Evolutionary conservation across 2,888 invertebrate species (phyloP), one percentile per base, ranked within the genome.

Genomic region (Sinotaia quadrata): DNA sequence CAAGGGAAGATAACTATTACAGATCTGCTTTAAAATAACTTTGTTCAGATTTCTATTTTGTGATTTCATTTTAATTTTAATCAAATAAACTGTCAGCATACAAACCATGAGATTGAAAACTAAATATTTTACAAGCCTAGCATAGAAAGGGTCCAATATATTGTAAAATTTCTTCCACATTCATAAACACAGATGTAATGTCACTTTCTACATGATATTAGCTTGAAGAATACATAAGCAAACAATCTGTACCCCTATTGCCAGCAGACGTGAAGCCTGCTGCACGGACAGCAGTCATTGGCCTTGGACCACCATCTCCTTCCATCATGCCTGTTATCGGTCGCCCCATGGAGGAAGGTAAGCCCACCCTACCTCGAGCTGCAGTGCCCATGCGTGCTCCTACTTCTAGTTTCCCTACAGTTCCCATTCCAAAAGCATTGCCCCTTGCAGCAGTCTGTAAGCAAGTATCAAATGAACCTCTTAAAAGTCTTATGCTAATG

Each of bases 231-330:
- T 27, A 58, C 10, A 12, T 12, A 36, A 21, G 3, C n/a, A n/a
- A n/a, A n/a, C n/a, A n/a, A n/a, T n/a, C n/a, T 51, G 24, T 60
- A 84, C 84, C 81, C 90, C 91, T 77, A 88, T 91, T 83, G 31
- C 89, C 89, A 59, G 91, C 92, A 2, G 96, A 95, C 4, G 95
- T 95, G 88, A 96, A 99, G 0, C 99, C 99, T 33, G 96, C 98
- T 10, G 96, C 98, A 68, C 96, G 91, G 47, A 98, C 95, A 2
- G 98, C 98, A 3, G 99, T 99, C 91, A 98, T 97, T 0, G 99
- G 98, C 68, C 99, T 84, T 29, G 89, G 89, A 59, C 81, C 84
- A 21, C 84, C 82, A 61, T 84, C 87, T 4, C 81, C 84, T 15
- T 81, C 85, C 31, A 78, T 81, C 15, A 79, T 81, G 4, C 79